Base-by-base conservation (phyloP, 2,113 vertebrate species). In the Scomber scombrus region DNA sequence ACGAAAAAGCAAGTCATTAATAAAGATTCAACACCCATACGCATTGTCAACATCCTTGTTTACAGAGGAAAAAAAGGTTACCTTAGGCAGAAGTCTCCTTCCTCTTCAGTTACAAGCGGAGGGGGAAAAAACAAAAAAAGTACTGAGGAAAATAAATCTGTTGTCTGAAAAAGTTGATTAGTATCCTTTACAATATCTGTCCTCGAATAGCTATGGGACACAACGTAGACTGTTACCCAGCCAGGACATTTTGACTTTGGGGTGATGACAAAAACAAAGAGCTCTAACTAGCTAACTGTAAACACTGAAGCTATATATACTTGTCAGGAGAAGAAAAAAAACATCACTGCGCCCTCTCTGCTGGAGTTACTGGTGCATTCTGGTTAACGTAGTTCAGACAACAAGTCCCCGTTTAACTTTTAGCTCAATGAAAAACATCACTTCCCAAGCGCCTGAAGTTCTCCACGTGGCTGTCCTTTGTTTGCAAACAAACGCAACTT, bases 401-500 rank as follows among this genome's bases (percentile, higher is more conserved):
- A 1, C 0, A 23, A 9, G 2, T 0, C 0, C 16, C 5, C 4
- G 2, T 5, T 2, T 1, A 26, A 2, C 0, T 5, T 9, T 40
- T 2, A 1, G 0, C 1, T 0, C 5, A 0, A 0, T 4, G 2
- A 46, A 3, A 31, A 91, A 94, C 93, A 16, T 43, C 94, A 91
- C 15, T 82, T 91, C 93, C 94, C 95, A 84, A 0, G 51, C 2
- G 47, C 13, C 72, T 3, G 0, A 1, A 4, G 56, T 10, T 67
- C 93, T 94, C 87, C 94, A 95, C 89, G 94, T 95, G 95, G 88
- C 90, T 82, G 50, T 60, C 11, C 78, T 94, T 95, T 95, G 95
- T 96, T 95, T 95, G 94, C 94, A 95, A 95, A 96, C 95, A 95
- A 94, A 93, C 81, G 13, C 7, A 63, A 79, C 50, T 85, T 86